Percentiles rank a stretch among this genome's conserved stretches.
phyloP scores from a whole-genome alignment of 2,113 vertebrate species.

The Aviceda subcristata region DNA sequence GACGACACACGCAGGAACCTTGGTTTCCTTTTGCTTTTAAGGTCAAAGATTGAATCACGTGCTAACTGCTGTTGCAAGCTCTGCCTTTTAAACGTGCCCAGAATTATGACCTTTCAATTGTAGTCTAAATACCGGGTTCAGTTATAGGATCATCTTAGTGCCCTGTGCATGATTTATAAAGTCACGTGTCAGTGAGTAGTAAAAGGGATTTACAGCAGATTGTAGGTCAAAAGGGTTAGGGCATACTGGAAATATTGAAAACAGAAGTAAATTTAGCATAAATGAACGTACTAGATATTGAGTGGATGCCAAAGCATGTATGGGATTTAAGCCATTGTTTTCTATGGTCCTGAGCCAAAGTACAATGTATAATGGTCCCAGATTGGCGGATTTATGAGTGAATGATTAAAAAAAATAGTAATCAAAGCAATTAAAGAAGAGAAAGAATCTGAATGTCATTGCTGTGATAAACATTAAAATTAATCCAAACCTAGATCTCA shows the following conservation, averaged over 20 bases:
- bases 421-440: conserved; percentile 1
- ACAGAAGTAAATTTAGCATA: conserved; percentile 44
- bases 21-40: neutral
- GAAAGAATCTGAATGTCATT: neutral
- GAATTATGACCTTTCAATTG: neutral
- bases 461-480: conserved; percentile 25
- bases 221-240: conserved; percentile 38
- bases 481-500: neutral
- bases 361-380: conserved; percentile 32
- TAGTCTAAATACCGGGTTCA: neutral
- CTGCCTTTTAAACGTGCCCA: neutral
- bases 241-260: conserved; percentile 28
- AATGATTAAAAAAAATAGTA: conserved; percentile 12
- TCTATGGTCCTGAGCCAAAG: conserved; percentile 56
- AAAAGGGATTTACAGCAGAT: conserved; percentile 57
- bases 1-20: neutral
- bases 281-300: conserved; percentile 31
- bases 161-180: neutral
- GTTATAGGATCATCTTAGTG: neutral
- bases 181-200: neutral
- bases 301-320: conserved; percentile 29
- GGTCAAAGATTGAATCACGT: neutral
- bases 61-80: neutral
- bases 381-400: conserved; percentile 47
- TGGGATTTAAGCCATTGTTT: conserved; percentile 67